These are phyloP conservation scores for Ormia ochracea DNA, from an alignment of 2,888 invertebrate species.

Conservation along the genomic window DNA sequence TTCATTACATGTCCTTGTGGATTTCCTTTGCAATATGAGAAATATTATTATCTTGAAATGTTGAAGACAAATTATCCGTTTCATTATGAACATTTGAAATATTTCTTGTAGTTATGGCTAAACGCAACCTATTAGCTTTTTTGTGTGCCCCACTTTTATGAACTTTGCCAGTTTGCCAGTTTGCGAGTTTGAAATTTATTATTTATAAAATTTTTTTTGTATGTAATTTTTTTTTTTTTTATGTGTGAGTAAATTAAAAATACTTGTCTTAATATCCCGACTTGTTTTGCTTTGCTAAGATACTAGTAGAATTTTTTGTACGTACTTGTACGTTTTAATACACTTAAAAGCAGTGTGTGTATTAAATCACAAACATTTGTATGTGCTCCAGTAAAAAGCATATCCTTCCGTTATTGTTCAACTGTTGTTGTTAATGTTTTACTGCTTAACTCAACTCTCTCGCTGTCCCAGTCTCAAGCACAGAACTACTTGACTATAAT, in stretches of 20 bases:
- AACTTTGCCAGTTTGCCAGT: too few species aligned
- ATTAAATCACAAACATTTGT: slow-evolving; percentile 46
- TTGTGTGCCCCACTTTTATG: not conserved
- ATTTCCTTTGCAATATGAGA: slow-evolving; percentile 6
- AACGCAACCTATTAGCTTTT: not conserved
- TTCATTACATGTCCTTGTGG: not conserved
- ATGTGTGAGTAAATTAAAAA: slow-evolving; percentile 67
- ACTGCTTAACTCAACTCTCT: slow-evolving; percentile 8
- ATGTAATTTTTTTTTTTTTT: not conserved
- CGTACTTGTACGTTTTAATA: slow-evolving; percentile 27
- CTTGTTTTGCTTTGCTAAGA: slow-evolving; percentile 23
- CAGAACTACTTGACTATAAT: slow-evolving; percentile 56
- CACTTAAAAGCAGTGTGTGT: slow-evolving; percentile 39
- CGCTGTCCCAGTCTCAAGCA: not conserved
- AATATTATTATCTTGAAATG: slow-evolving; percentile 19
- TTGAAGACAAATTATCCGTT: not conserved
- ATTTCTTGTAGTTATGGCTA: not conserved
- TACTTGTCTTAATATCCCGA: slow-evolving; percentile 65
- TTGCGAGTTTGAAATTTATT: slow-evolving; percentile 8
- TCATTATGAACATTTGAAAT: slow-evolving; percentile 35
- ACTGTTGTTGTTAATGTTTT: slow-evolving; percentile 41
- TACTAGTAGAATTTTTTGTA: slow-evolving; percentile 24
- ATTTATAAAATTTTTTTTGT: slow-evolving; percentile 29
- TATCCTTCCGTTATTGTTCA: slow-evolving; percentile 60
- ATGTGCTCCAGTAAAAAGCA: slow-evolving; percentile 43